Base-by-base conservation (phyloP, 2,113 vertebrate genomes). In the Theropithecus gelada region DNA sequence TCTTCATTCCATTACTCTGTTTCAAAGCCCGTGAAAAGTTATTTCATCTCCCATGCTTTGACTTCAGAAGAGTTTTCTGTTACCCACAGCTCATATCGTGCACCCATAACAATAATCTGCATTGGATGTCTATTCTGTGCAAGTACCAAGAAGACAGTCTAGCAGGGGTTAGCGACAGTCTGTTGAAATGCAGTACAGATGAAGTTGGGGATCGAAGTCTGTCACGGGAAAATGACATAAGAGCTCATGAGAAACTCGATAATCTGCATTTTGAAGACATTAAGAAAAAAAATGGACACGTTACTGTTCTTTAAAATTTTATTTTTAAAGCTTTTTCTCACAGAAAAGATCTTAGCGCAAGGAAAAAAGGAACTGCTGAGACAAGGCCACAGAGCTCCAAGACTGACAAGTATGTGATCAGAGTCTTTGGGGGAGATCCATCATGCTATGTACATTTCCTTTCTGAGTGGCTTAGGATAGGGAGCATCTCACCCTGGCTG, bases 331-430 rank as follows among this genome's bases (percentile, higher is more conserved):
- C 30, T 89, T 27, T 81, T 66, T 88, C 55, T 89, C 82, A 66
- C 38, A 68, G 40, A 93, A 94, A 50, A 85, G 79, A 89, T 87
- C 73, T 89, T 89, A 81, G 76, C 89, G 75, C 52, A 88, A 94
- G 35, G 79, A 78, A 68, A 89, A 32, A 72, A 88, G 13, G 22
- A 25, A 32, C 80, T 89, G n/a, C 68, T 83, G 64, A 66, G 38
- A 72, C 45, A 50, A 80, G 57, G 78, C 40, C 73, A 64, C 68
- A 68, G 30, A 86, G 88, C n/a, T 57, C 35, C 0, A 14, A 80
- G 40, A 32, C 45, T 73, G 68, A 48, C 40, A 76, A 38, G 86
- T 80, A 23, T 1, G 8, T 40, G 79, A 61, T 27, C 16, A 23
- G 25, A 83, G 70, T 64, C 38, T 89, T 18, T 68, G 66, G 66